Evolutionary conservation across 2,888 invertebrate species (phyloP).

Genomic region (Caenorhabditis parvicauda): DNA sequence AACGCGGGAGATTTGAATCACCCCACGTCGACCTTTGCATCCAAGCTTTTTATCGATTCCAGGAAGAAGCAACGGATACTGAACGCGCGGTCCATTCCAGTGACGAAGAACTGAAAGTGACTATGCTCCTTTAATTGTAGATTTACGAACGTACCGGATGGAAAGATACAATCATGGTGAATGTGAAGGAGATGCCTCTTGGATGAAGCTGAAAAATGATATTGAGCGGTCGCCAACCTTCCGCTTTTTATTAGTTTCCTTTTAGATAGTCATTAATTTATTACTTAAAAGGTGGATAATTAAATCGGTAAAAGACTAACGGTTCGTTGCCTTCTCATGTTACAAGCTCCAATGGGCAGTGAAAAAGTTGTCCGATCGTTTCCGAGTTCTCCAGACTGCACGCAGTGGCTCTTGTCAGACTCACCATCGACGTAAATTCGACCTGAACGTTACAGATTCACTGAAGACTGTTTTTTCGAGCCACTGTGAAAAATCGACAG

Average conservation of each 20-base stretch:
- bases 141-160: slow-evolving; percentile 42
- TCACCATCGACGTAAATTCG: slow-evolving; percentile 60
- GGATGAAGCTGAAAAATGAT: slow-evolving; percentile 37
- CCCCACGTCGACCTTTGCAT: slow-evolving; percentile 58
- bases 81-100: slow-evolving; percentile 60
- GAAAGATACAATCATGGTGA: slow-evolving; percentile 60
- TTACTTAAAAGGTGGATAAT: neutral
- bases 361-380: slow-evolving; percentile 37
- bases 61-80: slow-evolving; percentile 61
- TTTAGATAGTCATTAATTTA: neutral
- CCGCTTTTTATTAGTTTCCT: too few relatives aligned
- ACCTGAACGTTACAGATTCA: slow-evolving; percentile 33
- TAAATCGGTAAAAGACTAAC: slow-evolving; percentile 13
- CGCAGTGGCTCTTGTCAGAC: slow-evolving; percentile 52
- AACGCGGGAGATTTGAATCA: slow-evolving; percentile 5
- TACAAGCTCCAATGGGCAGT: slow-evolving; percentile 61
- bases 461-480: neutral
- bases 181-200: slow-evolving; percentile 60
- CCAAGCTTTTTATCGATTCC: slow-evolving; percentile 58
- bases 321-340: slow-evolving; percentile 60
- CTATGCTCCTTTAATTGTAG: neutral
- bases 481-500: neutral
- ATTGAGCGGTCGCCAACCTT: too few relatives aligned
- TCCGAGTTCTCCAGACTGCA: slow-evolving; percentile 25
- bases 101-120: slow-evolving; percentile 50